Base-by-base conservation (phyloP, 2,113 vertebrate genomes). In the Varanus salvator region DNA sequence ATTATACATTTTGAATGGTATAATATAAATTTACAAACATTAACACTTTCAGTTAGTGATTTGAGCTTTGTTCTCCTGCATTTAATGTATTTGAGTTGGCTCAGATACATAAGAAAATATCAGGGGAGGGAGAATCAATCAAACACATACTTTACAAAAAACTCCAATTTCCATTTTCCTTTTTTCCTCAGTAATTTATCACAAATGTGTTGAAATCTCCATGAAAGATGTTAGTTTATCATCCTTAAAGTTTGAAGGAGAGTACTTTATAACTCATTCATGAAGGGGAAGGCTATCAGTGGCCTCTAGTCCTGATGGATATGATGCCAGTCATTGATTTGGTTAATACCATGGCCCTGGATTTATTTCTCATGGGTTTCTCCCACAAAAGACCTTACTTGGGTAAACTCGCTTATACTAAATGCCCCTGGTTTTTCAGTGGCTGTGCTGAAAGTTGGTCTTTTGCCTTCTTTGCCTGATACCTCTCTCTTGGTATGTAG, bases 121-220 rank as follows among this genome's bases (percentile, higher is more conserved):
- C 87, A 89, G 19, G 92, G 90, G n/a, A 6, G 90, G 81, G 60
- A 85, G 90, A 80, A 84, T 84, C 84, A 54, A 91, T 80, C 19
- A 31, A 84, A 27, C 66, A 31, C 90, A 80, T 69, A 8, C 25
- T 87, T 34, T 38, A 74, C 6, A 50, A 88, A 90, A 44, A 92
- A 31, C 64, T 31, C 86, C 86, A 91, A 78, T 25, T 82, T 14
- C 31, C 91, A 91, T 92, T 87, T 87, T 82, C 19, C 77, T 8
- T 91, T 27, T 80, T 80, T 54, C 86, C 86, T 90, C 86, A 68
- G 14, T 95, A 85, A 2, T 85, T 93, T 85, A 34, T 89, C 66
- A 19, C 3, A 82, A 60, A 1, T 0, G 0, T 89, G 0, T 83
- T 87, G 60, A 64, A 64, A 64, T 60, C 52, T 21, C 23, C 44